phyloP scores from a whole-genome alignment of 1,140 invertebrate species.

The Drosophila nebulosa region DNA sequence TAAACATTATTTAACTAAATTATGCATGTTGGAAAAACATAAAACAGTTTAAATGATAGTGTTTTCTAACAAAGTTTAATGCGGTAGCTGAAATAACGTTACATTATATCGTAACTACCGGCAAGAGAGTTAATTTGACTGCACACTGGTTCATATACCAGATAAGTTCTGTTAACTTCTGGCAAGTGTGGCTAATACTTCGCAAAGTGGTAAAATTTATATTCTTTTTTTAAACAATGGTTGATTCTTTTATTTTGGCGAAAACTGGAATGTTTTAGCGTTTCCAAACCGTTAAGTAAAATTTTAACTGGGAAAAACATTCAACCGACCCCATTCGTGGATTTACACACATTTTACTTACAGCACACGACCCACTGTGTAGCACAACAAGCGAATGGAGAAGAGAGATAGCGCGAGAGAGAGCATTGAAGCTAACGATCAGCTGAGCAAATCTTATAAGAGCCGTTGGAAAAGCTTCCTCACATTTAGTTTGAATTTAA shows the following conservation, averaged over 20 bases:
- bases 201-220: no score
- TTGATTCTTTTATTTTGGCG: no score
- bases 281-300: no score
- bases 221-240: no score
- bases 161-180: neutral
- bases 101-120: conserved; percentile 25
- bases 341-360: neutral
- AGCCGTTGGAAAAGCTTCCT: conserved; percentile 45
- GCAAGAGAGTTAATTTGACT: conserved; percentile 7
- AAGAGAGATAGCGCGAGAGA: conserved; percentile 2
- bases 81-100: conserved; percentile 5
- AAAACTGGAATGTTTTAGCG: no score
- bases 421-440: conserved; percentile 2
- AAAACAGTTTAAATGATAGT: conserved; percentile 8
- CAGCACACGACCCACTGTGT: neutral
- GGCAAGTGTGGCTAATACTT: no score
- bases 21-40: neutral
- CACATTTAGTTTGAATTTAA: conserved; percentile 44
- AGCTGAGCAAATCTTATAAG: conserved; percentile 51
- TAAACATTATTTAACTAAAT: neutral
- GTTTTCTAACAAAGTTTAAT: conserved; percentile 2
- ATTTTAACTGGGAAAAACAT: neutral
- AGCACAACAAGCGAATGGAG: neutral
- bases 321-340: neutral
- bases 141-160: neutral